phyloP scores from a whole-genome alignment of 1,140 invertebrate genomes.

The Sminthurides bifidus region DNA sequence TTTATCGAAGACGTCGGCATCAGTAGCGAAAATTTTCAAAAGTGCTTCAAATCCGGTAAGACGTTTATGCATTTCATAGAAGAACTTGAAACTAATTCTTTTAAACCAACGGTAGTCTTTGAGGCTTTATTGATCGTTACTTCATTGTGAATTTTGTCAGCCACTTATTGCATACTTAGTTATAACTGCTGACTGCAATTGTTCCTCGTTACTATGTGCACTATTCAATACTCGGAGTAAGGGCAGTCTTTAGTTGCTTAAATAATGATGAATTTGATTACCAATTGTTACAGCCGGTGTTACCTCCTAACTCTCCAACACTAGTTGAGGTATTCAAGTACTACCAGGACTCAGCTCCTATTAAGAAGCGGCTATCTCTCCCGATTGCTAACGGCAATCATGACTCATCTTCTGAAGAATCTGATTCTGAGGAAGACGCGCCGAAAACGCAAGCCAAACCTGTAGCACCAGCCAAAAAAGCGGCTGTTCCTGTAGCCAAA shows the following conservation, averaged over 20 bases:
- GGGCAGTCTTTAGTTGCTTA: too few relatives aligned
- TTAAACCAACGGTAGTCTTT: too few relatives aligned
- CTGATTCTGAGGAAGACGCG: conserved; percentile 7
- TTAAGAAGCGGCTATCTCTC: conserved; percentile 23
- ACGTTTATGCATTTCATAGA: background rate
- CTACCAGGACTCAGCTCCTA: conserved; percentile 26
- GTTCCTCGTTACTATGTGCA: too few relatives aligned
- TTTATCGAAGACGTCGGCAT: conserved; percentile 16
- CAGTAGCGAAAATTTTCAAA: conserved; percentile 25
- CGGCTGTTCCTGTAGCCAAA: conserved; percentile 21
- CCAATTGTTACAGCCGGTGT: conserved; percentile 14
- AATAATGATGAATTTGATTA: too few relatives aligned
- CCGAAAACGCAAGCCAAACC: conserved; percentile 6
- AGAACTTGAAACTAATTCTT: background rate
- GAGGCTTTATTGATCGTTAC: too few relatives aligned
- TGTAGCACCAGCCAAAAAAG: conserved; percentile 20
- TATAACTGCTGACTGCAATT: too few relatives aligned
- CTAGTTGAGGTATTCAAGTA: conserved; percentile 24
- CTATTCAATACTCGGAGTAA: too few relatives aligned
- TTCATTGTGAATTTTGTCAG: too few relatives aligned
- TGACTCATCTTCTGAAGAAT: conserved; percentile 16
- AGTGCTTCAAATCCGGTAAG: conserved; percentile 28
- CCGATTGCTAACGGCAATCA: background rate
- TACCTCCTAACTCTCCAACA: conserved; percentile 22
- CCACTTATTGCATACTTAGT: too few relatives aligned